Evolutionary conservation across 2,888 invertebrate species (phyloP).

Genomic region (Diploptera punctata): DNA sequence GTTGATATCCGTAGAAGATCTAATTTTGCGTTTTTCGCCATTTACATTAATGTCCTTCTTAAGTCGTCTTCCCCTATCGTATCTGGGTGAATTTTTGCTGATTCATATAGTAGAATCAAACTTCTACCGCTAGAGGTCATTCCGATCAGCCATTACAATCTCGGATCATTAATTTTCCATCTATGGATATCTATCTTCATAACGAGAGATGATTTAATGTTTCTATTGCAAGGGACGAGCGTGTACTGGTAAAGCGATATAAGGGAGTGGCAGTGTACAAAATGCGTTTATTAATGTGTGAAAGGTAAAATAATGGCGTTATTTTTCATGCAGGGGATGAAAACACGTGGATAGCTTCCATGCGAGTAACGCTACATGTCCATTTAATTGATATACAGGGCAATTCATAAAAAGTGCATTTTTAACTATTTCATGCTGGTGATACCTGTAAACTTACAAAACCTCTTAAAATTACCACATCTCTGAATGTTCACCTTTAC

Average conservation of each 20-base stretch:
- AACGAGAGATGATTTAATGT: constrained; percentile 14
- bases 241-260: background rate
- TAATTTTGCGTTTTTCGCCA: too few species aligned
- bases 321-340: background rate
- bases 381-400: background rate
- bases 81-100: background rate
- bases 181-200: constrained; percentile 14
- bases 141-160: constrained; percentile 12
- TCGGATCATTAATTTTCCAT: constrained; percentile 18
- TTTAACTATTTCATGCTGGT: too few species aligned
- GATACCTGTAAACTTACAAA: too few species aligned
- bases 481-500: too few species aligned
- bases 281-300: background rate
- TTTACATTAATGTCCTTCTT: too few species aligned
- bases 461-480: too few species aligned
- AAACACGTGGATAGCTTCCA: background rate
- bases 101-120: background rate
- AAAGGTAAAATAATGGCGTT: background rate
- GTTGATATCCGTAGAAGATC: too few species aligned
- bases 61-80: background rate
- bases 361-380: background rate
- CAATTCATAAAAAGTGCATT: too few species aligned
- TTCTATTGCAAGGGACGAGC: background rate
- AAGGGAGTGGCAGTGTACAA: background rate
- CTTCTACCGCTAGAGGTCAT: constrained; percentile 1